Evolutionary conservation across 2,113 vertebrate genomes (phyloP).

Genomic region (Petrocephalus microphthalmus): DNA sequence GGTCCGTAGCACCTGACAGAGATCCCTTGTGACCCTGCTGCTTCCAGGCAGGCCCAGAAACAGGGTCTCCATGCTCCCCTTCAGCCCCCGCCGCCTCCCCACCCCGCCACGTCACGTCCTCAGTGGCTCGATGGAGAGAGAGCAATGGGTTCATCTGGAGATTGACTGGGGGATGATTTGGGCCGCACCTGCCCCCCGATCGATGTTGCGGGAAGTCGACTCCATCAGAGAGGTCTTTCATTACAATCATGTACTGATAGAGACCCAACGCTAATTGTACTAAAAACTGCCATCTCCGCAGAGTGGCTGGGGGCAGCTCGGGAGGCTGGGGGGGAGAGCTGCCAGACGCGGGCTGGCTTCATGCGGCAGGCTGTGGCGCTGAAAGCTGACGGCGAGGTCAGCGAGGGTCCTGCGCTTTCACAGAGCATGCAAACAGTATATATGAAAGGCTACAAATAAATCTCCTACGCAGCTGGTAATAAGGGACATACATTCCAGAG

Average conservation of each 20-base stretch:
- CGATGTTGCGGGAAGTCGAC: conserved; percentile 8
- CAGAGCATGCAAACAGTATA: not conserved
- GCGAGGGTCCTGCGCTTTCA: not conserved
- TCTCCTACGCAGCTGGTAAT: not conserved
- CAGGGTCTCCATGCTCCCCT: not conserved
- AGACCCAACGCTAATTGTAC: conserved; percentile 67
- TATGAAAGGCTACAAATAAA: not conserved
- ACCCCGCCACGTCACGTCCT: conserved; percentile 18
- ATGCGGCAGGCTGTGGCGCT: conserved; percentile 1
- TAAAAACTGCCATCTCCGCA: conserved; percentile 48
- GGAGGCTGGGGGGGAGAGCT: not conserved
- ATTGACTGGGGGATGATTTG: conserved; percentile 59
- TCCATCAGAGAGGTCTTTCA: conserved; percentile 24
- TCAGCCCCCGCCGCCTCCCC: not conserved
- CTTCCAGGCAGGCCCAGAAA: not conserved
- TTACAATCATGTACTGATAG: conserved; percentile 53
- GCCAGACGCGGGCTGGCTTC: not conserved
- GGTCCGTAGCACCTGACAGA: not conserved
- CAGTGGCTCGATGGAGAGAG: conserved; percentile 25
- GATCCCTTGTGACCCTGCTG: not conserved
- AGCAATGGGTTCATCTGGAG: conserved; percentile 63
- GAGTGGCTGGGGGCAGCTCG: not conserved
- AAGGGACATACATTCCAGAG: not conserved
- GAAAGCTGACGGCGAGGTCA: not conserved
- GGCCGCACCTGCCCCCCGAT: conserved; percentile 46